phyloP scores from a whole-genome alignment of 2,113 vertebrate genomes.

The Sapayoa aenigma region DNA sequence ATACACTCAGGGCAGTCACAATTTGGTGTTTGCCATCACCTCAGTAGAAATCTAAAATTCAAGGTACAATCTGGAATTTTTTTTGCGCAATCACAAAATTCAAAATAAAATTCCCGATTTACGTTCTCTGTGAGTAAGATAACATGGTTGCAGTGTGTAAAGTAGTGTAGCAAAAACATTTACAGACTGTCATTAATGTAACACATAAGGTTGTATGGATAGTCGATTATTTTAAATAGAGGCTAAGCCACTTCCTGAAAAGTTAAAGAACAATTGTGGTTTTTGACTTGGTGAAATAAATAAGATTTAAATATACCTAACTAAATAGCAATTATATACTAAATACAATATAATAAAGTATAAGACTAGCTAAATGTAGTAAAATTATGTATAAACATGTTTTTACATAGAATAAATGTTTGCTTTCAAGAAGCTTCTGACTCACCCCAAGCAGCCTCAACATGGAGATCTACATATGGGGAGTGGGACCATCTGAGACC shows the following conservation, averaged over 20 bases:
- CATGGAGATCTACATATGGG: rapidly evolving
- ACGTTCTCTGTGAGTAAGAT: background rate
- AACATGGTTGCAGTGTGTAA: background rate
- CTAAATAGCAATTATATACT: background rate
- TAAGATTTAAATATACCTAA: background rate
- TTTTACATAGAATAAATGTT: background rate
- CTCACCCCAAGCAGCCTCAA: background rate
- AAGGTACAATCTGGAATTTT: background rate
- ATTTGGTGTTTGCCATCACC: background rate
- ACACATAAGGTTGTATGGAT: background rate
- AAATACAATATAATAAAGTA: background rate
- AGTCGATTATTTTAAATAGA: background rate
- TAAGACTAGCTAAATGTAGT: background rate
- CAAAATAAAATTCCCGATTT: background rate
- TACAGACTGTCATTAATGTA: background rate
- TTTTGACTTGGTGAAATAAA: background rate
- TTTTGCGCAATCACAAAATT: background rate
- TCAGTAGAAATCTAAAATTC: background rate
- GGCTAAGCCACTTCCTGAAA: background rate
- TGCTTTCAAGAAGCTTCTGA: background rate
- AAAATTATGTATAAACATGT: background rate
- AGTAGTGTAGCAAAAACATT: background rate
- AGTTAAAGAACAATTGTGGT: background rate
- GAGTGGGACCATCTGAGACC: background rate
- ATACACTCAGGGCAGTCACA: background rate